phyloP scores from a whole-genome alignment of 2,888 invertebrate species.

The Pegoplata infirma region DNA sequence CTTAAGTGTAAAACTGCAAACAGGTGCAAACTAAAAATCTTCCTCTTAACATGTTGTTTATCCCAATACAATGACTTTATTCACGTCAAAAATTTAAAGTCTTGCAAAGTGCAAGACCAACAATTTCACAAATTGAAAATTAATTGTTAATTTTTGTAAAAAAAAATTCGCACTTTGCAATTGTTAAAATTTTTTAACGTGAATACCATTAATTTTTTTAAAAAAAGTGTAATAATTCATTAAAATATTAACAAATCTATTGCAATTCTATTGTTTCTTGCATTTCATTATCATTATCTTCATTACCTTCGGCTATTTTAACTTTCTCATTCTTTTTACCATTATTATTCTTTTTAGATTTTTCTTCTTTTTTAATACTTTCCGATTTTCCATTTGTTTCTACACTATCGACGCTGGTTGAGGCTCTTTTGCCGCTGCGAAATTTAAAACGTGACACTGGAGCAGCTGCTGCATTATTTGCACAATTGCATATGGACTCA shows the following conservation, averaged over 20 bases:
- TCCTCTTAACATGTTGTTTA: too few relatives aligned
- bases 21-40: too few relatives aligned
- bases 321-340: constrained; percentile 49
- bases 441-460: constrained; percentile 78
- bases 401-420: constrained; percentile 52
- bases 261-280: constrained; percentile 58
- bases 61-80: too few relatives aligned
- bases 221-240: too few relatives aligned
- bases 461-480: constrained; percentile 80
- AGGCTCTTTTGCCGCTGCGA: constrained; percentile 71
- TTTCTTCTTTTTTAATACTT: constrained; percentile 45
- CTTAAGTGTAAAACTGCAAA: too few relatives aligned
- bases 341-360: constrained; percentile 38
- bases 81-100: too few relatives aligned
- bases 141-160: too few relatives aligned
- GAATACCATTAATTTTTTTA: too few relatives aligned
- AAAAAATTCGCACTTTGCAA: too few relatives aligned
- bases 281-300: constrained; percentile 47
- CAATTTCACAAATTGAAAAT: too few relatives aligned
- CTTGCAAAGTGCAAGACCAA: too few relatives aligned
- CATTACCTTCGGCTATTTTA: constrained; percentile 57
- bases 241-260: constrained; percentile 27
- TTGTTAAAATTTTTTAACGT: too few relatives aligned
- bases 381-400: constrained; percentile 52
- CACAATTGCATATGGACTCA: constrained; percentile 83